Percentiles rank a stretch among this genome's conserved stretches.
Conservation (phyloP, 2,113 vertebrate species). For the Gnathonemus longibarbis region DNA sequence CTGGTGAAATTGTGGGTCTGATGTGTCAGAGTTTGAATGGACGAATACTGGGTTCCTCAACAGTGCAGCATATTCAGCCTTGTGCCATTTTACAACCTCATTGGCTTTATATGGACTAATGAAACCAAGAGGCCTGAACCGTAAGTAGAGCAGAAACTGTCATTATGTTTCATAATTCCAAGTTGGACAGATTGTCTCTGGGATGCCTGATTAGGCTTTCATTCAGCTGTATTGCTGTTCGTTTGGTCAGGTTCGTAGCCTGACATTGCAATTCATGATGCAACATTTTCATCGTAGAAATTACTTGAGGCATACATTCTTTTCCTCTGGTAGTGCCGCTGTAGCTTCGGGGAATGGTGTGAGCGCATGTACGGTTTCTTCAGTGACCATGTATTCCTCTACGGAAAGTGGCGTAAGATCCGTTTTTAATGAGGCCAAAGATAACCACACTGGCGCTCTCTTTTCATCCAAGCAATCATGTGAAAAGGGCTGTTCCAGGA, state of each 20-base stretch:
- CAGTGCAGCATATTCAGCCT: not conserved
- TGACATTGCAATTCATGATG: not conserved
- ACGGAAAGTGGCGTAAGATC: not conserved
- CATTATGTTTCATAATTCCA: not conserved
- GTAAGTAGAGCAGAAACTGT: not conserved
- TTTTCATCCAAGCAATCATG: not conserved
- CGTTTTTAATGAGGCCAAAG: conserved; percentile 6
- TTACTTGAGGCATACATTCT: conserved; percentile 7
- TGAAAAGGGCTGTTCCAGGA: not conserved
- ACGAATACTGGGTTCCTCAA: not conserved
- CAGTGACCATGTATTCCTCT: not conserved
- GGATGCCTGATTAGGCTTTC: not conserved
- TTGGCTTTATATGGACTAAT: not conserved
- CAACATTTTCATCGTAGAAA: conserved; percentile 5
- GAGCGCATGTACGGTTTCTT: not conserved
- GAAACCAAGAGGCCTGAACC: not conserved
- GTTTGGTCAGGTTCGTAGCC: not conserved
- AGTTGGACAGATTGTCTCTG: not conserved
- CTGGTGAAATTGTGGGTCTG: not conserved
- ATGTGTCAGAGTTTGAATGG: not conserved
- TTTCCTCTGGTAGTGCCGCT: not conserved
- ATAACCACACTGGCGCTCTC: not conserved
- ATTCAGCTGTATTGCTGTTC: not conserved
- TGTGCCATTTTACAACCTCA: not conserved
- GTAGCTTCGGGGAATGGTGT: not conserved